Percentiles rank a stretch among this genome's conserved stretches.
These are phyloP conservation scores for Paralichthys olivaceus DNA, from an alignment of 2,113 vertebrate species.

Conservation along the genomic window DNA sequence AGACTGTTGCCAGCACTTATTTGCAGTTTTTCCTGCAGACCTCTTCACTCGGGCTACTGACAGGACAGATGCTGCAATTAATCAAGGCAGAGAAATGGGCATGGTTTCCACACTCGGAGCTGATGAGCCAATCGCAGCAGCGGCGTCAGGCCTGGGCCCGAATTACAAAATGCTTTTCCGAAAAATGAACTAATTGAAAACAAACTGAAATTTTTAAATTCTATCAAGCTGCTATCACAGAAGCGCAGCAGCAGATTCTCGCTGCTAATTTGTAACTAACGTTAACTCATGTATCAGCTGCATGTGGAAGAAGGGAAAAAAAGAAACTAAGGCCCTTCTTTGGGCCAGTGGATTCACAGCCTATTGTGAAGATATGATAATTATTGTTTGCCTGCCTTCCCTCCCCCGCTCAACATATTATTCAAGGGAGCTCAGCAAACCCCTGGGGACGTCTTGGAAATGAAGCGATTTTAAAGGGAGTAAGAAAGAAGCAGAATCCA, in stretches of 20 bases:
- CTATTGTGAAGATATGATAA: slow-evolving; percentile 86
- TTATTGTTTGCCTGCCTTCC: slow-evolving; percentile 81
- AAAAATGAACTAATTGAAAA: slow-evolving; percentile 81
- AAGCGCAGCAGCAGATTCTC: slow-evolving; percentile 51
- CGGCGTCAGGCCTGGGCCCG: slow-evolving; percentile 71
- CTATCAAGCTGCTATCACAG: slow-evolving; percentile 66
- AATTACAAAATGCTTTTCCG: slow-evolving; percentile 71
- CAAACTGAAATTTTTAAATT: slow-evolving; percentile 71
- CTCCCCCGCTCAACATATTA: slow-evolving; percentile 77
- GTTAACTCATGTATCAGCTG: slow-evolving; percentile 62
- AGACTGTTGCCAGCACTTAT: slow-evolving; percentile 98
- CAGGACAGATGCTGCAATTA: slow-evolving; percentile 99
- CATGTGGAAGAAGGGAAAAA: slow-evolving; percentile 25
- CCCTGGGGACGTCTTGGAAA: slow-evolving; percentile 80
- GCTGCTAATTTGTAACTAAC: slow-evolving; percentile 66
- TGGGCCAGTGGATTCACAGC: slow-evolving; percentile 75
- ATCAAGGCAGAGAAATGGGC: slow-evolving; percentile 94
- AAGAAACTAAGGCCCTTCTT: slow-evolving; percentile 38
- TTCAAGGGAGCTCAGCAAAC: slow-evolving; percentile 76
- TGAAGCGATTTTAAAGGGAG: slow-evolving; percentile 77
- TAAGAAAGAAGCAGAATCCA: slow-evolving; percentile 77
- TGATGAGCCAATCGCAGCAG: slow-evolving; percentile 73
- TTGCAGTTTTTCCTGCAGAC: slow-evolving; percentile 97
- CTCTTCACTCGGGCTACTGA: slow-evolving; percentile 97
- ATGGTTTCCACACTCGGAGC: slow-evolving; percentile 84